Evolutionary conservation across 2,113 vertebrate genomes (phyloP).

Genomic region (Sminthopsis crassicaudata): DNA sequence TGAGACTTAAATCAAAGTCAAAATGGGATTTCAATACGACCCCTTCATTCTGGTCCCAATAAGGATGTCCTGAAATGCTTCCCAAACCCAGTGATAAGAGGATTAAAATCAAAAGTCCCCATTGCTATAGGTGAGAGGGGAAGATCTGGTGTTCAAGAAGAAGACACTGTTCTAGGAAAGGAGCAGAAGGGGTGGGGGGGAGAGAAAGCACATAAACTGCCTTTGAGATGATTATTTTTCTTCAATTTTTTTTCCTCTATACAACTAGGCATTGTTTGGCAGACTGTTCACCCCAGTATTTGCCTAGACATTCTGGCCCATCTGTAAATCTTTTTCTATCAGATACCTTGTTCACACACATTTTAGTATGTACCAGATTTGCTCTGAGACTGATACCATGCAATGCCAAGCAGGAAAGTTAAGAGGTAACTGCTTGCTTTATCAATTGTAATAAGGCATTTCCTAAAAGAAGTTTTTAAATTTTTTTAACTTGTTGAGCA

Average conservation of each 20-base stretch:
- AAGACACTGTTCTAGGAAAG: background rate
- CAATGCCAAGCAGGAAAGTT: background rate
- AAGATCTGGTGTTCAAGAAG: background rate
- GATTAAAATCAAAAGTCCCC: background rate
- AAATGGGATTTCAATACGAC: background rate
- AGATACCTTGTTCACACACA: slow-evolving; percentile 31
- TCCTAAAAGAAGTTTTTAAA: background rate
- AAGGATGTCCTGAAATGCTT: background rate
- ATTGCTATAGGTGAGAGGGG: background rate
- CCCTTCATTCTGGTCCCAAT: background rate
- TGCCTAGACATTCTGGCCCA: slow-evolving; percentile 58
- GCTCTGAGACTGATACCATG: background rate
- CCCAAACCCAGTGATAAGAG: background rate
- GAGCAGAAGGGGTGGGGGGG: slow-evolving; percentile 1
- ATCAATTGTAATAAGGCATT: background rate
- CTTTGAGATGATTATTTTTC: slow-evolving; percentile 4
- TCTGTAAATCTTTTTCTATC: slow-evolving; percentile 51
- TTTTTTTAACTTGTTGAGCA: background rate
- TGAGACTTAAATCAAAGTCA: background rate
- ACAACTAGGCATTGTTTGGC: slow-evolving; percentile 61
- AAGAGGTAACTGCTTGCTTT: background rate
- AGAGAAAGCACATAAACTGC: background rate
- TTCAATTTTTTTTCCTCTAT: background rate
- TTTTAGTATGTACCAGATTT: slow-evolving; percentile 51
- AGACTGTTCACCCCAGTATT: slow-evolving; percentile 36